Base-by-base conservation (phyloP, 2,888 invertebrate genomes). In the Archips xylosteana region DNA sequence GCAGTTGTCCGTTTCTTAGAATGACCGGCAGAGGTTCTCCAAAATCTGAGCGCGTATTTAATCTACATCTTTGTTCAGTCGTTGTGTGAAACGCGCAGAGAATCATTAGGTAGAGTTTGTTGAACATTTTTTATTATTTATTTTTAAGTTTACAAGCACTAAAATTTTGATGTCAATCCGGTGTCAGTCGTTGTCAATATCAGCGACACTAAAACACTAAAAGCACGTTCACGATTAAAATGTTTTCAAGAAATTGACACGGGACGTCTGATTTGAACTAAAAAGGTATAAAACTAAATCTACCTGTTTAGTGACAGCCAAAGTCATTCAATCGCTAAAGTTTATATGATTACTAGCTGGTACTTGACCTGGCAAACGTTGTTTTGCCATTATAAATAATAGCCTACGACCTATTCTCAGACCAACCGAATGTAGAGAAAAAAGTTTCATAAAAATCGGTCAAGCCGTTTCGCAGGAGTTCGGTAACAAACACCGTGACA, bases 1-100 rank as follows among this genome's bases (percentile, higher is more conserved):
- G 71, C 4, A 92, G 83, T 54, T 68, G 78, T 0, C 85, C 89
- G 65, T 92, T 76, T 70, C 84, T 85, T 47, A 94, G 57, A 12
- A 94, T 85, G 0, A 92, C 78, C 0, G 94, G 94, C 1, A 90
- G 81, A 0, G 92, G 92, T 78, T 93, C 84, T 0, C 83, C 78
- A 23, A 94, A 94, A 76, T 94, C 83, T 9, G 78, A 74, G 32
- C 92, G 80, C 1, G 87, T 81, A 60, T 92, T 89, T 0, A 94
- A 76, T 32, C 76, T 78, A 70, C 94, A 94, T 78, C 83, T 83
- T 45, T 82, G 85, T 0, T 82, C 81, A 4, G 77, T 76, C 6
- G 85, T 88, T 4, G 87, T 69, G 70, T 88, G 89, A 0, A 92
- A 79, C 8, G 84, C 85, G 71, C 89, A 91, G 3, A 93, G 75